Conservation (phyloP, 30 jellyfish, hydroid and myxozoan genomes). For the Rhopilema esculentum region DNA sequence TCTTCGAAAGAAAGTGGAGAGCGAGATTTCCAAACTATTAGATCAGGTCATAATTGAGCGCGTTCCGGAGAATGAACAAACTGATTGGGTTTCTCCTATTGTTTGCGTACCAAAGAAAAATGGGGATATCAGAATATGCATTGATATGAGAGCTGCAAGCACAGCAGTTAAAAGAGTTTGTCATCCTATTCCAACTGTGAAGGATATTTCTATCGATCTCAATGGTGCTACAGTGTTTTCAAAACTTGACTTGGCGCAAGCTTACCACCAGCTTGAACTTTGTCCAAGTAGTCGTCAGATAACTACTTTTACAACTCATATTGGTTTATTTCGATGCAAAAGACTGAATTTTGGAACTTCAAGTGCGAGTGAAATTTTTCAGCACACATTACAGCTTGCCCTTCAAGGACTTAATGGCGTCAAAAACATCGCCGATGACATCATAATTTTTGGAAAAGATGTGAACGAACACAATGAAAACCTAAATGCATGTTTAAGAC, state of each 20-base stretch:
- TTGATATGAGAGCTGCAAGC: constrained; percentile 50
- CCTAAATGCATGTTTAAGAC: background rate
- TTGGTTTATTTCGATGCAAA: constrained; percentile 34
- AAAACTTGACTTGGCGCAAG: constrained; percentile 25
- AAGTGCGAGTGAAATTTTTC: constrained; percentile 44
- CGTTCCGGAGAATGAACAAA: constrained; percentile 42
- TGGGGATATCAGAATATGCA: constrained; percentile 5
- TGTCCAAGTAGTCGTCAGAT: constrained; percentile 26
- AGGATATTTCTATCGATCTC: constrained; percentile 36
- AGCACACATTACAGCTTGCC: constrained; percentile 11
- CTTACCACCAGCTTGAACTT: constrained; percentile 43
- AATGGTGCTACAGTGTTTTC: constrained; percentile 33
- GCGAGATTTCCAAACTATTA: constrained; percentile 28
- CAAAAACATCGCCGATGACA: constrained; percentile 19
- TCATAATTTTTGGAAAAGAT: constrained; percentile 13
- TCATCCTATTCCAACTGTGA: constrained; percentile 40
- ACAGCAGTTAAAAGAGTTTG: constrained; percentile 27
- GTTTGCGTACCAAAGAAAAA: constrained; percentile 37
- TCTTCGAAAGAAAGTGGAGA: constrained; percentile 38
- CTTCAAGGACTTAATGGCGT: constrained; percentile 25
- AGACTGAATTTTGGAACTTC: constrained; percentile 38
- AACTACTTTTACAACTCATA: constrained; percentile 41
- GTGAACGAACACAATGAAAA: constrained; percentile 23
- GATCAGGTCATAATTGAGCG: constrained; percentile 43
- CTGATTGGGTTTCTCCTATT: constrained; percentile 52